These are phyloP conservation scores for Anastatus disparis DNA, from an alignment of 1,140 invertebrate species.

Conservation along the genomic window DNA sequence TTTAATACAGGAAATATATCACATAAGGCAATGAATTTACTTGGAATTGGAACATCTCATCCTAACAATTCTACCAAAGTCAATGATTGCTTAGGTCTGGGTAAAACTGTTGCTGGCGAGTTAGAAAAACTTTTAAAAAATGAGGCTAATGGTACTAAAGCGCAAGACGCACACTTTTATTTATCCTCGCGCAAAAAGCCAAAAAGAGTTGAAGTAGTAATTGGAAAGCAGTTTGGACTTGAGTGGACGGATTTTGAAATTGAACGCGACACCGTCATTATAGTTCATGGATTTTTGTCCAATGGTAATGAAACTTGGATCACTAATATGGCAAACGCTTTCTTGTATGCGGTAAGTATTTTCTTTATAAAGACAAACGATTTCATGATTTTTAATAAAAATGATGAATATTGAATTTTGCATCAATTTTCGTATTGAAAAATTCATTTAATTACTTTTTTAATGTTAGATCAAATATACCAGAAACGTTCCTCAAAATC, in stretches of 20 bases:
- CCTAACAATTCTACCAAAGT: too few relatives aligned
- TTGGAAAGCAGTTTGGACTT: constrained; percentile 68
- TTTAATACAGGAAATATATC: too few relatives aligned
- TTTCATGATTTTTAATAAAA: too few relatives aligned
- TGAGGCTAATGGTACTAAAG: constrained; percentile 43
- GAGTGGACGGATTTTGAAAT: constrained; percentile 70
- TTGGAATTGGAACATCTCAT: too few relatives aligned
- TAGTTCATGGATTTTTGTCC: constrained; percentile 71
- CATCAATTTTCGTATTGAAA: too few relatives aligned
- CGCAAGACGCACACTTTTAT: constrained; percentile 55
- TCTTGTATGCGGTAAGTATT: constrained; percentile 51
- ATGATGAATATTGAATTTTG: too few relatives aligned
- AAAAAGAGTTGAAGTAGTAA: constrained; percentile 47
- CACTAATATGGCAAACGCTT: constrained; percentile 64
- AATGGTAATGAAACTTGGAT: constrained; percentile 69
- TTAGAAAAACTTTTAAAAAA: constrained; percentile 51
- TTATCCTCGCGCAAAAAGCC: constrained; percentile 52
- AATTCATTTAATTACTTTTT: too few relatives aligned
- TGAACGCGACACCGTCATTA: constrained; percentile 65
- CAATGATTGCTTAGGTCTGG: constrained; percentile 58
- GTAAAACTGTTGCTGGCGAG: constrained; percentile 40
- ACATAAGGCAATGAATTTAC: too few relatives aligned
- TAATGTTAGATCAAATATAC: too few relatives aligned
- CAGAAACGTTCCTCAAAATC: too few relatives aligned
- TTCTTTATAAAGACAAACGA: too few relatives aligned